Evolutionary conservation across 2,888 invertebrate species (phyloP), one percentile per base, ranked within the genome.

Genomic region (Zhuqinia jingwanae): DNA sequence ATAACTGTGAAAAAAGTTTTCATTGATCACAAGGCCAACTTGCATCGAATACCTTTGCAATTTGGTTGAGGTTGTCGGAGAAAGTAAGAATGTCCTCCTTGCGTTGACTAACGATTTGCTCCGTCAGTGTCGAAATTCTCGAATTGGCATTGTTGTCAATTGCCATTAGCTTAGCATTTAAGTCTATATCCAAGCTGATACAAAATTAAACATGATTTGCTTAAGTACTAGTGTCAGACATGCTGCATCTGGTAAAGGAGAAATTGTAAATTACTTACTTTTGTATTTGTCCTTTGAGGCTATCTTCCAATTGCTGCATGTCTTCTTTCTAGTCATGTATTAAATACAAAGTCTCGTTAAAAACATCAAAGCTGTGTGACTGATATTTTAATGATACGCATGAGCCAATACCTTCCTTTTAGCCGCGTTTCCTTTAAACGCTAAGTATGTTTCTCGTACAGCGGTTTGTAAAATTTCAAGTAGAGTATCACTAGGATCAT

Each of bases 71-170:
- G 56, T 89, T 89, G 30, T 89, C 89, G 0, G 89, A 89, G 50
- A 89, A 89, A 15, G 89, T 89, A 22, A 87, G 68, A 50, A 89
- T 88, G 36, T 89, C 89, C 56, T 89, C 88, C 53, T 89, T 89
- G 20, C 89, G 47, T 63, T 89, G 89, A 42, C 77, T 83, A 22
- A 87, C 82, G 17, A 87, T 87, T 65, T 85, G 85, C 27, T 88
- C 89, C 0, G 87, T 85, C 17, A 89, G 50, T 10, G 83, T 76
- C 0, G 82, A 53, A 15, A 89, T 89, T 63, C 87, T 70, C 0
- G 79, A 76, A 47, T 87, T 87, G 15, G 89, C 25, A 70, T 82
- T 87, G 15, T 70, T 80, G 27, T 89, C 89, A 11, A 89, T 36
- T 0, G 85, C 70, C 50, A 88, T 36, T 17, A 89, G 77, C 50